A percentile compares a stretch with the other conserved stretches of the same genome.
Evolutionary conservation across 2,888 invertebrate species (phyloP).

Genomic region (Megamerina dolium): DNA sequence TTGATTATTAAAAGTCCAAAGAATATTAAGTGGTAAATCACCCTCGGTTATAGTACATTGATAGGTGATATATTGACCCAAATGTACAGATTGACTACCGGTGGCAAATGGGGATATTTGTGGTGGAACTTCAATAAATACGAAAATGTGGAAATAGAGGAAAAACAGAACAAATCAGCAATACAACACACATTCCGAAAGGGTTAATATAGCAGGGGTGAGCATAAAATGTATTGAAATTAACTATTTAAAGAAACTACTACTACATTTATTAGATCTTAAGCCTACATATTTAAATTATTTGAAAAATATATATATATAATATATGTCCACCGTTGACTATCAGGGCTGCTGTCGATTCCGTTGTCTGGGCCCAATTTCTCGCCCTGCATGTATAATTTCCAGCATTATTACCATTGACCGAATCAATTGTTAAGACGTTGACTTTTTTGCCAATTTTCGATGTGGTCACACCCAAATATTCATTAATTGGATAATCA

Average conservation of each 20-base stretch:
- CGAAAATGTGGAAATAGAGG: no score
- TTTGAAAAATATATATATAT: background rate
- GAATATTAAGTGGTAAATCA: conserved; percentile 60
- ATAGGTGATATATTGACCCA: conserved; percentile 57
- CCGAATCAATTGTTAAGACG: conserved; percentile 55
- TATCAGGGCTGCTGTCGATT: conserved; percentile 52
- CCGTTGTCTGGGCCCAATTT: conserved; percentile 54
- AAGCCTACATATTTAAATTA: background rate
- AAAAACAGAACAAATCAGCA: background rate
- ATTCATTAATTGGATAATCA: conserved; percentile 59
- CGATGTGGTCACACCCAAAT: conserved; percentile 50
- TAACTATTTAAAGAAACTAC: background rate
- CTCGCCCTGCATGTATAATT: conserved; percentile 55
- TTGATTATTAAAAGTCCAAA: conserved; percentile 55
- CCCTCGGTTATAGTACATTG: conserved; percentile 60
- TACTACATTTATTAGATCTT: background rate
- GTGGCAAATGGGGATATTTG: conserved; percentile 54
- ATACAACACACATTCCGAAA: no score
- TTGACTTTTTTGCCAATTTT: conserved; percentile 53
- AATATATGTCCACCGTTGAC: conserved; percentile 51
- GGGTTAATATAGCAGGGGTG: no score
- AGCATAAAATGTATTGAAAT: background rate
- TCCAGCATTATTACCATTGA: conserved; percentile 54
- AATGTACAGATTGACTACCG: conserved; percentile 57
- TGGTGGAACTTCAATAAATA: conserved; percentile 38